These are phyloP conservation scores for Ceriagrion tenellum DNA, from an alignment of 2,888 invertebrate species.

Conservation along the genomic window DNA sequence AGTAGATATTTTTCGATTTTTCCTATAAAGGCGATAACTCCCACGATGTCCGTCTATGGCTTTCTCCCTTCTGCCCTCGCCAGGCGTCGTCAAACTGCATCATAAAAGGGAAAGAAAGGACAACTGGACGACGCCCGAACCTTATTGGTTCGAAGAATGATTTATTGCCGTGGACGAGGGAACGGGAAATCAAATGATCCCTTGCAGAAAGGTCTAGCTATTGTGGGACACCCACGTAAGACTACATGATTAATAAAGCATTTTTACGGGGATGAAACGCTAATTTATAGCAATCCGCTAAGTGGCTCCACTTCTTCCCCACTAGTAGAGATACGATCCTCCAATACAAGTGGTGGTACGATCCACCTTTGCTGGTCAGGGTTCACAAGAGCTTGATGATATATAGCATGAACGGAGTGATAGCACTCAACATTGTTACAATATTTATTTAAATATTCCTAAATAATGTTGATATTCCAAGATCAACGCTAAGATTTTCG, in stretches of 20 bases:
- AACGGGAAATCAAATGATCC: neutral
- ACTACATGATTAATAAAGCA: neutral
- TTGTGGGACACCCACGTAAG: neutral
- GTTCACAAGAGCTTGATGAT: too few species aligned
- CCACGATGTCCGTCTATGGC: neutral
- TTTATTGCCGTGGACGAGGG: neutral
- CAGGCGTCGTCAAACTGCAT: neutral
- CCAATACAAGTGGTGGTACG: too few species aligned
- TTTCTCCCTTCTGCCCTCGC: neutral
- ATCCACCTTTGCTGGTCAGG: too few species aligned
- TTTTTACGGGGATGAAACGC: neutral
- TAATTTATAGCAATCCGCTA: neutral
- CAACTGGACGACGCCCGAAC: neutral
- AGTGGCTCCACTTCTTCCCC: neutral
- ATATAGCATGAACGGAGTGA: too few species aligned
- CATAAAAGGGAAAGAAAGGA: neutral
- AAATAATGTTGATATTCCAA: too few species aligned
- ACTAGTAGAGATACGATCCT: too few species aligned
- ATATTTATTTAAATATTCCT: too few species aligned
- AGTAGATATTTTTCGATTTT: neutral
- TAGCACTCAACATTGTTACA: too few species aligned
- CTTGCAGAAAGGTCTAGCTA: neutral
- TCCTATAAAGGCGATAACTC: neutral
- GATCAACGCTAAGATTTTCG: too few species aligned
- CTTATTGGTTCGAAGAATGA: slow-evolving; percentile 2